phyloP scores from a whole-genome alignment of 2,113 vertebrate genomes.

The Forbesichthys papilliferus region DNA sequence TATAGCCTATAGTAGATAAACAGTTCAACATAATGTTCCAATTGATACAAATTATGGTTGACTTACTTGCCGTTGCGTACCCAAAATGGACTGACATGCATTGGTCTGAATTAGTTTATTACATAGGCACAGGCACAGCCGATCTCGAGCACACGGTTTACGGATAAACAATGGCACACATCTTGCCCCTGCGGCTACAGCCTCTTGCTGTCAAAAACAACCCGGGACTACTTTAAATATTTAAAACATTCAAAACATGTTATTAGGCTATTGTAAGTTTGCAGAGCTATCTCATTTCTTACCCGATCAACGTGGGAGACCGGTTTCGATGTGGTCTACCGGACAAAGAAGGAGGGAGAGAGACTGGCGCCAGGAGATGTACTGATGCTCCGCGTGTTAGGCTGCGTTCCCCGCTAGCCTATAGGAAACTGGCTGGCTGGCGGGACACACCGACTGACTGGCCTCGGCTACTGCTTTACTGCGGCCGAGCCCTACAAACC shows the following conservation, averaged over 20 bases:
- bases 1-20: too few species aligned
- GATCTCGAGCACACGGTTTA: not conserved
- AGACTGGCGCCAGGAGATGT: slow-evolving; percentile 37
- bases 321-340: slow-evolving; percentile 26
- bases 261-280: slow-evolving; percentile 32
- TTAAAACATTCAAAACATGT: not conserved
- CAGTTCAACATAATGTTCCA: too few species aligned
- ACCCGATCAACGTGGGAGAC: slow-evolving; percentile 53
- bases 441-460: slow-evolving; percentile 30
- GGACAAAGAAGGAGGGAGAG: slow-evolving; percentile 22
- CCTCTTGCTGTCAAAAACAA: slow-evolving; percentile 15
- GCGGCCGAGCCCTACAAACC: slow-evolving; percentile 64
- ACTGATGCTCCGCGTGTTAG: slow-evolving; percentile 20
- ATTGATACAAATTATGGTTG: too few species aligned
- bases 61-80: too few species aligned
- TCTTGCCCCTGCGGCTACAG: not conserved
- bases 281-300: slow-evolving; percentile 55
- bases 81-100: too few species aligned
- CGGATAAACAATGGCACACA: slow-evolving; percentile 31
- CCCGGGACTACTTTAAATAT: not conserved
- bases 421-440: not conserved
- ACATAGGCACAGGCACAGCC: too few species aligned
- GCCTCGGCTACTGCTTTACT: slow-evolving; percentile 50
- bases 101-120: too few species aligned
- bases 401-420: slow-evolving; percentile 14